phyloP scores from a whole-genome alignment of 1,140 invertebrate species.

The Acyrthosiphon pisum region DNA sequence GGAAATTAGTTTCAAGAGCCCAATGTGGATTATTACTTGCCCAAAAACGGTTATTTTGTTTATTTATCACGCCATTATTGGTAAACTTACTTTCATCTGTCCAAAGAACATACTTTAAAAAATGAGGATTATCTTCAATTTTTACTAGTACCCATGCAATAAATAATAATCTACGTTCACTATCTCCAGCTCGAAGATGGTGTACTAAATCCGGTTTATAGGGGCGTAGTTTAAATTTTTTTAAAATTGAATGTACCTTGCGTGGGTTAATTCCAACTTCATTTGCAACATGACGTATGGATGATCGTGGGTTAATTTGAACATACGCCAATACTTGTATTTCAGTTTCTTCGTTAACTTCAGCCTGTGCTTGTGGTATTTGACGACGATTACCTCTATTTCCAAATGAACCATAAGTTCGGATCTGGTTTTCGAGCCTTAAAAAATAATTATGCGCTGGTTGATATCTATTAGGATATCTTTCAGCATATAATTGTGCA shows the following conservation, averaged over 20 bases:
- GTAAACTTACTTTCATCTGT: constrained; percentile 24
- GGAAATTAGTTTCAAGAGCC: constrained; percentile 56
- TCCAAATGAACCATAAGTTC: too few species aligned
- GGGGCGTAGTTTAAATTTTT: background rate
- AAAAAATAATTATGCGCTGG: background rate
- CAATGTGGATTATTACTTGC: constrained; percentile 23
- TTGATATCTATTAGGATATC: background rate
- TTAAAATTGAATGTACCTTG: background rate
- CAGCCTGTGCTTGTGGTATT: background rate
- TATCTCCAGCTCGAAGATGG: background rate
- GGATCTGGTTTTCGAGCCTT: too few species aligned
- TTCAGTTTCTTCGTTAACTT: background rate
- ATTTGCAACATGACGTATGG: background rate
- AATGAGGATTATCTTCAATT: background rate
- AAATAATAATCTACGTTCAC: constrained; percentile 7
- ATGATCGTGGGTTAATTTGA: background rate
- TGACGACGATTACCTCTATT: background rate
- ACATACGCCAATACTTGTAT: background rate
- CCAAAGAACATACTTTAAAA: constrained; percentile 10
- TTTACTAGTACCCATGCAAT: background rate
- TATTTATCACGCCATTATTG: constrained; percentile 4
- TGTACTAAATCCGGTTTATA: constrained; percentile 2
- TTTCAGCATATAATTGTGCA: background rate
- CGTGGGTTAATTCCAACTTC: background rate
- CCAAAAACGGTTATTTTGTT: constrained; percentile 33